Base-by-base conservation (phyloP, 2,888 invertebrate species). In the Ditylenchus weischeri region DNA sequence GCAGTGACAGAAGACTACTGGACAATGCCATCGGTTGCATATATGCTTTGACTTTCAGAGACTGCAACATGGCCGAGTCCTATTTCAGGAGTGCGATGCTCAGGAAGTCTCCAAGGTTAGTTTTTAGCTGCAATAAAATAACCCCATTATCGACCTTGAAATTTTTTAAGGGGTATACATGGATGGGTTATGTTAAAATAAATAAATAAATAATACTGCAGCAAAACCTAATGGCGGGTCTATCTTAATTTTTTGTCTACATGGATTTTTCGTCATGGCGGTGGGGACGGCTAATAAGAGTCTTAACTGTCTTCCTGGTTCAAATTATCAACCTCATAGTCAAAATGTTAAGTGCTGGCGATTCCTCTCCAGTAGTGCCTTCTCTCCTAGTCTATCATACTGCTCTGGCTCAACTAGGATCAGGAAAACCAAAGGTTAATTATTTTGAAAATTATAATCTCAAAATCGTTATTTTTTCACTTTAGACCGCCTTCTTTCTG, bases 21-120 rank as follows among this genome's bases (percentile, higher is more conserved):
- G 63, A 63, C 50, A 63, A 63, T 36, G 63, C 63, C 21, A 63
- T 63, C n/a, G 63, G 63, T 23, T 63, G 63, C 63, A 50, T 63
- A 57, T 63, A 43, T 51, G 63, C 63, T 1, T 11, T 51, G 21
- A 19, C 38, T n/a, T 43, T 63, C 48, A 63, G 29, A 15, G 63
- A 63, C 21, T 63, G 63, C 35, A 63, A 63, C 23, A 63, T 63
- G 63, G 63, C 63, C 13, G 63, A 63, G 35, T 63, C 63, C 4
- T 63, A 63, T 51, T 63, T 63, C 13, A 48, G 63, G 11, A 51
- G 23, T 35, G 63, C 63, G 1, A 51, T 63, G 63, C 51, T 63
- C 8, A 51, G 50, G 13, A 36, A 62, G 43, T 18, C 13, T n/a
- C 36, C 59, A 13, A 36, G 21, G 59, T 59, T 19, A 19, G 59